A percentile compares a stretch with the other conserved stretches of the same genome.
These are phyloP conservation scores for Mustelus asterias DNA, from an alignment of 2,113 vertebrate species.

Conservation along the genomic window DNA sequence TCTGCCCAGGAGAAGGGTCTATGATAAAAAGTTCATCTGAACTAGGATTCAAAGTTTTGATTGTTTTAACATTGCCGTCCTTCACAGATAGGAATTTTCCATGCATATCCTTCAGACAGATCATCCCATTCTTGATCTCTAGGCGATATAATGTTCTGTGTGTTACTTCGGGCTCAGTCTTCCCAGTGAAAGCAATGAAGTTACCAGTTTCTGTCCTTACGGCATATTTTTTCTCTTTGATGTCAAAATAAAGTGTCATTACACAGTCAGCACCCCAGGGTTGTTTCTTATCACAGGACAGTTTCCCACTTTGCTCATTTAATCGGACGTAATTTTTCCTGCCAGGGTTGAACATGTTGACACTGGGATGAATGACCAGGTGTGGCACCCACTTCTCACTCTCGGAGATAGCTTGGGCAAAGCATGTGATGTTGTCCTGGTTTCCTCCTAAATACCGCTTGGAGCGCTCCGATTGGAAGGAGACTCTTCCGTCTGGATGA, in stretches of 20 bases:
- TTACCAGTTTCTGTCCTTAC: conserved; percentile 39
- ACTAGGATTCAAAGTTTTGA: conserved; percentile 43
- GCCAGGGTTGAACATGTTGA: conserved; percentile 40
- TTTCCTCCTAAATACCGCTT: conserved; percentile 44
- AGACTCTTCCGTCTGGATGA: conserved; percentile 43
- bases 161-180: conserved; percentile 22
- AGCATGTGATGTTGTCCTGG: conserved; percentile 43
- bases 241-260: conserved; percentile 42
- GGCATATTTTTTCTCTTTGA: conserved; percentile 42
- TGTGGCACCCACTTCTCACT: conserved; percentile 43
- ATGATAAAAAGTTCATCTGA: conserved; percentile 42
- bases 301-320: conserved; percentile 36
- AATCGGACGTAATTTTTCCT: conserved; percentile 40
- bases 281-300: conserved; percentile 41
- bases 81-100: conserved; percentile 41
- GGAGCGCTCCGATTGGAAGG: conserved; percentile 41
- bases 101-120: conserved; percentile 39
- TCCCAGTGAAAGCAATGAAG: conserved; percentile 40
- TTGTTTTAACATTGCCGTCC: conserved; percentile 37
- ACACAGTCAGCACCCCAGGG: conserved; percentile 42
- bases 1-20: conserved; percentile 40
- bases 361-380: conserved; percentile 41
- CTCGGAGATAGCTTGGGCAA: conserved; percentile 40
- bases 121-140: conserved; percentile 40
- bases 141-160: conserved; percentile 39